Evolutionary conservation across 2,113 vertebrate species (phyloP).

Genomic region (Antechinus flavipes): DNA sequence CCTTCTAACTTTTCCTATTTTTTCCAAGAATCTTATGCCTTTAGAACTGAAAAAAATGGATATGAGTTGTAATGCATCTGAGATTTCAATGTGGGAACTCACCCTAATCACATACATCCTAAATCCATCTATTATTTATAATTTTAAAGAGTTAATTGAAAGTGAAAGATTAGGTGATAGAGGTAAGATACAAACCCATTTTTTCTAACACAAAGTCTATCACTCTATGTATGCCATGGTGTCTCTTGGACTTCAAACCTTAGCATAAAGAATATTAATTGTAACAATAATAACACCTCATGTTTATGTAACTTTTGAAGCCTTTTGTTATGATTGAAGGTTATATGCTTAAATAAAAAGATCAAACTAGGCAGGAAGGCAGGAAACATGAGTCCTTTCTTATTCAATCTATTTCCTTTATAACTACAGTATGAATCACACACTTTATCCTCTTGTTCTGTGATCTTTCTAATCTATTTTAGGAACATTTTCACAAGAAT

Average conservation of each 20-base stretch:
- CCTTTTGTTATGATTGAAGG: neutral
- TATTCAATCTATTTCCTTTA: neutral
- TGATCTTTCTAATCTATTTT: neutral
- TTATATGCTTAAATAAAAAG: neutral
- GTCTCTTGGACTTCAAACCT: neutral
- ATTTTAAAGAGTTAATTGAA: neutral
- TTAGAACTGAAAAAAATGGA: neutral
- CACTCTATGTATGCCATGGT: neutral
- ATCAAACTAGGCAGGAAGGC: neutral
- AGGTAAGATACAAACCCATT: neutral
- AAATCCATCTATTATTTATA: neutral
- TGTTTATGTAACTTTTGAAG: neutral
- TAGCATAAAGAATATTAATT: neutral
- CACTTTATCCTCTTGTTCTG: neutral
- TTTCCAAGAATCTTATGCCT: neutral
- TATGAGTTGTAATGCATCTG: neutral
- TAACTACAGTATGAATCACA: neutral
- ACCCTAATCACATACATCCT: neutral
- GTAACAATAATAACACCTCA: neutral
- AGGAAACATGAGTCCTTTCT: neutral
- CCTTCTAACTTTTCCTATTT: neutral
- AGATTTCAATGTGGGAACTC: neutral
- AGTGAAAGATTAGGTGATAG: neutral
- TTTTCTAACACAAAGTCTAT: neutral
- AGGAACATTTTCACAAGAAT: neutral